phyloP scores from a whole-genome alignment of 2,797 vertebrate genomes.

The Squalus acanthias region DNA sequence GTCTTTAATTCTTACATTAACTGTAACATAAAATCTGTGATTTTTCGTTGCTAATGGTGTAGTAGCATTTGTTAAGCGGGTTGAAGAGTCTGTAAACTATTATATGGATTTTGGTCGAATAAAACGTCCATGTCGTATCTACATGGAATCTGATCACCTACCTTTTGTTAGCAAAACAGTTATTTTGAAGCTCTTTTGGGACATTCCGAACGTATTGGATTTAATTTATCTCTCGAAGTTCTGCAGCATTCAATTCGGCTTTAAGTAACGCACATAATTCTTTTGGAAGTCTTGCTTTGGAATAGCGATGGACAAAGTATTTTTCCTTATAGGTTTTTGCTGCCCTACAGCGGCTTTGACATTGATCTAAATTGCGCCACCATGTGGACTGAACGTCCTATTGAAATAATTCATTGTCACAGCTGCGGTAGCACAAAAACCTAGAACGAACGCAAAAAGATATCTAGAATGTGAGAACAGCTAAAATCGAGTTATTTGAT shows the following conservation, averaged over 20 bases:
- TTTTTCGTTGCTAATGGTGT: neutral
- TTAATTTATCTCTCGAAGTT: neutral
- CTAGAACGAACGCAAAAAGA: neutral
- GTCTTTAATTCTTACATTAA: neutral
- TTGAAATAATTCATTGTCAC: conserved; percentile 11
- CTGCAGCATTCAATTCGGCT: neutral
- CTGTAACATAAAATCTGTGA: neutral
- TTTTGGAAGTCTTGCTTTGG: neutral
- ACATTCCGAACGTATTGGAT: neutral
- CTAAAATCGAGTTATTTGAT: neutral
- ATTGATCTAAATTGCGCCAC: conserved; percentile 95
- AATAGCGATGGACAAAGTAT: conserved; percentile 37
- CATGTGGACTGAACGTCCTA: conserved; percentile 66
- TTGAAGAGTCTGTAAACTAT: conserved; percentile 7
- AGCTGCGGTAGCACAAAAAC: neutral
- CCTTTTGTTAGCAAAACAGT: conserved; percentile 6
- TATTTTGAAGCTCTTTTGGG: neutral
- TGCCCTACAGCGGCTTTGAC: conserved; percentile 82
- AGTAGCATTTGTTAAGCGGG: neutral
- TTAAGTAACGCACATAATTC: neutral
- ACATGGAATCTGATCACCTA: conserved; percentile 17
- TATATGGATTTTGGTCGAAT: neutral
- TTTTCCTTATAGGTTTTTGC: conserved; percentile 26
- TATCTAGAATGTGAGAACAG: neutral
- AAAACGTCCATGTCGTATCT: conserved; percentile 13